phyloP scores from a whole-genome alignment of 2,113 vertebrate genomes.

The Grallaria varia region DNA sequence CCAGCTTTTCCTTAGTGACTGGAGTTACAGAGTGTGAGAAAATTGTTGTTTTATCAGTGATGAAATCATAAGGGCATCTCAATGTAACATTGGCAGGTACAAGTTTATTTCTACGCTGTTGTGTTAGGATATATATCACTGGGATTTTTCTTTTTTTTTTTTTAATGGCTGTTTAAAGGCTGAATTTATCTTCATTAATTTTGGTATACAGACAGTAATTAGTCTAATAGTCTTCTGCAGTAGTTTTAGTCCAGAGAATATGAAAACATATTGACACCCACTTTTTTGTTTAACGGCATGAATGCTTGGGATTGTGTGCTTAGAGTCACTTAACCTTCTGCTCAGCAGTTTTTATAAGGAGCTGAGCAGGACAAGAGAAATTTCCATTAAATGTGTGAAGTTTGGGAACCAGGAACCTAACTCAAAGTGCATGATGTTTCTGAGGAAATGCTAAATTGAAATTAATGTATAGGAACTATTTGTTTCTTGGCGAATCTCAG shows the following conservation, averaged over 20 bases:
- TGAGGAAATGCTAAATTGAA: neutral
- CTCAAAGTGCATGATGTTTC: neutral
- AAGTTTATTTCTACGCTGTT: neutral
- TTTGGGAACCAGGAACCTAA: neutral
- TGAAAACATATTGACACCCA: neutral
- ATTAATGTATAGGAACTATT: neutral
- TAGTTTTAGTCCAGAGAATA: neutral
- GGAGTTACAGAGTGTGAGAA: too few species aligned
- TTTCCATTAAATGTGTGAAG: neutral
- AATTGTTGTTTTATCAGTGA: too few species aligned
- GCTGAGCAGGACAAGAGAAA: neutral
- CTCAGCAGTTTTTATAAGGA: neutral
- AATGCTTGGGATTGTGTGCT: neutral
- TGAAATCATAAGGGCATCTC: too few species aligned
- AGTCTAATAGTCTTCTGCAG: neutral
- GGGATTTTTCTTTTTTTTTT: neutral
- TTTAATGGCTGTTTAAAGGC: neutral
- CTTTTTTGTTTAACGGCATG: neutral
- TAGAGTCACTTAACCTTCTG: neutral
- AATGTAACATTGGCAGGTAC: neutral
- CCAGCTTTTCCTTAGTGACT: too few species aligned
- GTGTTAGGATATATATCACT: neutral
- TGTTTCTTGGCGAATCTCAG: neutral
- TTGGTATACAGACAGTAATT: neutral
- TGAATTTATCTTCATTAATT: neutral